Conservation (phyloP, 2,113 vertebrate species). For the Zootoca vivipara region DNA sequence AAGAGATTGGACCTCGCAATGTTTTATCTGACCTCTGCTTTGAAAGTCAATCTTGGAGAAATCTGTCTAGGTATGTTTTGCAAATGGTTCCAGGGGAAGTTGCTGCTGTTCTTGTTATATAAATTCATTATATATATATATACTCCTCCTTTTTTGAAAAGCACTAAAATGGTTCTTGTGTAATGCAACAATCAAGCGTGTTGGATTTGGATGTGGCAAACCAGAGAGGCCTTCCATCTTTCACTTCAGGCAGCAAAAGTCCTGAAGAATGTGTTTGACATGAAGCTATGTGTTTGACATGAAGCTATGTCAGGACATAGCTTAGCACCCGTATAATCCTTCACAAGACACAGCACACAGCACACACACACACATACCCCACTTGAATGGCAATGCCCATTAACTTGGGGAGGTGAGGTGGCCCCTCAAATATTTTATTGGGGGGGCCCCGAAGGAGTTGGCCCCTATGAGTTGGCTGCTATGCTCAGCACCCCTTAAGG, state of each 20-base stretch:
- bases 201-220: background rate
- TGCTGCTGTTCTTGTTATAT: slow-evolving; percentile 39
- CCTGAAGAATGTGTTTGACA: background rate
- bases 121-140: slow-evolving; percentile 19
- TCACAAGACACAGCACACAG: too few species aligned
- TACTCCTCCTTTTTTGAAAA: background rate
- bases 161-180: background rate
- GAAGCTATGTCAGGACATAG: background rate
- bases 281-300: background rate
- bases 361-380: too few species aligned
- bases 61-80: slow-evolving; percentile 38
- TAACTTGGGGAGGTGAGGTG: too few species aligned
- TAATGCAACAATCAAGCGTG: background rate
- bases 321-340: too few species aligned
- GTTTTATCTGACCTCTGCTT: slow-evolving; percentile 63
- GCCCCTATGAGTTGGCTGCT: too few species aligned
- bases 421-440: too few species aligned
- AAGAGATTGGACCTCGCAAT: slow-evolving; percentile 47
- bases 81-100: slow-evolving; percentile 34
- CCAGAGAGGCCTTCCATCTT: background rate
- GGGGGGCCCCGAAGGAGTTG: too few species aligned
- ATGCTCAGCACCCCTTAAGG: background rate
- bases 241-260: background rate
- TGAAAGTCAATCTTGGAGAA: slow-evolving; percentile 60
- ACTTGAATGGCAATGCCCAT: too few species aligned